Percentiles rank a stretch among this genome's conserved stretches.
Evolutionary conservation across 1,140 invertebrate species (phyloP).

Genomic region (Batillaria attramentaria): DNA sequence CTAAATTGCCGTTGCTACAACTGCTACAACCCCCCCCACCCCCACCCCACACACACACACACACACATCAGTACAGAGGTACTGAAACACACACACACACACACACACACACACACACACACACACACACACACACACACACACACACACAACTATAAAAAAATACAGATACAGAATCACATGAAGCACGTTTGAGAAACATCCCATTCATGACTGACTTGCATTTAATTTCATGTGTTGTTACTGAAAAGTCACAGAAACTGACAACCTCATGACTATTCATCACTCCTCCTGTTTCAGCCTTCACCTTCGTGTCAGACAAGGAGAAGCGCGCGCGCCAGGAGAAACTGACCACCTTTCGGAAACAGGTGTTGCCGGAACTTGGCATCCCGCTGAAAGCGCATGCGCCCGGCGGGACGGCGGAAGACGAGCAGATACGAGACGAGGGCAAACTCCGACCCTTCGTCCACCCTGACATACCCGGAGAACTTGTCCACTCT

Average conservation of each 20-base stretch:
- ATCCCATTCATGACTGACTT: background rate
- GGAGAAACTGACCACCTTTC: conserved; percentile 29
- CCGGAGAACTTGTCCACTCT: background rate
- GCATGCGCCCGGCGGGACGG: background rate
- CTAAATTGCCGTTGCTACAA: no score
- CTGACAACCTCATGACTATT: background rate
- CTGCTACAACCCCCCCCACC: no score
- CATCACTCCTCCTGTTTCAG: conserved; percentile 32
- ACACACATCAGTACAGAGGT: no score
- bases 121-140: no score
- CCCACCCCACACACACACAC: no score
- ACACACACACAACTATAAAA: no score
- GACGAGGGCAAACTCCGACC: conserved; percentile 4
- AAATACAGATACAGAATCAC: background rate
- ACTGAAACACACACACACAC: no score
- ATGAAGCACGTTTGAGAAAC: background rate
- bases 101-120: no score
- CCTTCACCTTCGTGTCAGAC: conserved; percentile 42
- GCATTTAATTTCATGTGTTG: background rate
- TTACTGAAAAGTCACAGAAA: background rate
- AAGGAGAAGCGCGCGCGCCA: conserved; percentile 45
- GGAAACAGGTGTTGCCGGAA: conserved; percentile 41
- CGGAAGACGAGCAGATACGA: conserved; percentile 3
- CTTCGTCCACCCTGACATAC: background rate
- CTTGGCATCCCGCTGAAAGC: conserved; percentile 41